Evolutionary conservation across 2,888 invertebrate genomes (phyloP).

Genomic region (Limenitis camilla): DNA sequence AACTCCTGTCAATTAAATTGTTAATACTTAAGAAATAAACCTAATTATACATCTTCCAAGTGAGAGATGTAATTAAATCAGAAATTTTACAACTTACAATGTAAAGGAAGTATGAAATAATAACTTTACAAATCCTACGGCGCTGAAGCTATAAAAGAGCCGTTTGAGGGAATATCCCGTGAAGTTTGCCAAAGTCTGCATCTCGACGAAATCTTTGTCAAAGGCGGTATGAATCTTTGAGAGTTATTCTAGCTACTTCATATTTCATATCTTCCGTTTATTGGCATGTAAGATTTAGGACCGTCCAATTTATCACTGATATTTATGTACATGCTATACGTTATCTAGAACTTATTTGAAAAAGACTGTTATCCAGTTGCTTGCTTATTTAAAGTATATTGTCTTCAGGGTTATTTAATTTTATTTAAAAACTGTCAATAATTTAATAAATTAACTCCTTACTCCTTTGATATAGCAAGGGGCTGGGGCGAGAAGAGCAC

Average conservation of each 20-base stretch:
- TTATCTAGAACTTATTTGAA: background rate
- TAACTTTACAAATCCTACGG: slow-evolving; percentile 22
- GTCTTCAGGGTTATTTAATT: background rate
- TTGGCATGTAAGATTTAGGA: slow-evolving; percentile 10
- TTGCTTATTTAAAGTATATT: background rate
- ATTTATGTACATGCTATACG: background rate
- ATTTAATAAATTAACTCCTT: no score
- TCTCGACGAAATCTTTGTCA: slow-evolving; percentile 24
- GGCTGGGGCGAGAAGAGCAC: no score
- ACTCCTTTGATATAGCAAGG: no score
- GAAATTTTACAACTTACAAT: slow-evolving; percentile 2
- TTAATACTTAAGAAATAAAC: no score
- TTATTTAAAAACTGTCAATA: background rate
- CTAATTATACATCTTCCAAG: no score
- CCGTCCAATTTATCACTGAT: slow-evolving; percentile 3
- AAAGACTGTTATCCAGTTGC: background rate
- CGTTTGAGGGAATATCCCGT: slow-evolving; percentile 23
- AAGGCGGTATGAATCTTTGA: slow-evolving; percentile 23
- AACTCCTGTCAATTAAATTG: background rate
- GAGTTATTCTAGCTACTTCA: slow-evolving; percentile 17
- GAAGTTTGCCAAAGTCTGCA: slow-evolving; percentile 23
- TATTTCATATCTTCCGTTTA: slow-evolving; percentile 17
- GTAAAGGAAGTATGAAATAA: slow-evolving; percentile 19
- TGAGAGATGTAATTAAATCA: background rate
- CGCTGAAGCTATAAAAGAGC: slow-evolving; percentile 23